Percentiles rank a stretch among this genome's conserved stretches.
These are phyloP conservation scores for Parasteatoda tepidariorum DNA, from an alignment of 1,140 invertebrate genomes.

Conservation along the genomic window DNA sequence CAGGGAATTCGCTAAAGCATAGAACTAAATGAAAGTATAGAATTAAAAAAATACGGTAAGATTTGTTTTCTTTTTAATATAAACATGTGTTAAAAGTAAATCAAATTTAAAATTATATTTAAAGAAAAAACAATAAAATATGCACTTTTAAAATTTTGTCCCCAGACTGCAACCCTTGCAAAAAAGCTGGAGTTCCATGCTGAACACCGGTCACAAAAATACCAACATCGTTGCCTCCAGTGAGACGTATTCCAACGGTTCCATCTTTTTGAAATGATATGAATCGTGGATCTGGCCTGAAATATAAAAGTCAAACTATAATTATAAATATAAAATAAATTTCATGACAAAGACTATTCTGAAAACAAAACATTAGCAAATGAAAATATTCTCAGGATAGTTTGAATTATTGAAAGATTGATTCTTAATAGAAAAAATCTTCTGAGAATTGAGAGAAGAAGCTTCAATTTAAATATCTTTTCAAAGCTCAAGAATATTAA, in stretches of 20 bases:
- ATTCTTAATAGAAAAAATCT: neutral
- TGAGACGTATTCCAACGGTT: slow-evolving; percentile 93
- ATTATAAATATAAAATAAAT: neutral
- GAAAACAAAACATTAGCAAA: too few species aligned
- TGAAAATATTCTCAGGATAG: neutral
- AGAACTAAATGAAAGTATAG: too few species aligned
- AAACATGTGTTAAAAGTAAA: neutral
- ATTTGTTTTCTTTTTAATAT: too few species aligned
- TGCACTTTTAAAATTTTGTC: slow-evolving; percentile 95
- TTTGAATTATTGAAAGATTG: neutral
- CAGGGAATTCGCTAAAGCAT: too few species aligned
- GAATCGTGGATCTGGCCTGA: slow-evolving; percentile 80
- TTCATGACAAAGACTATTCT: too few species aligned
- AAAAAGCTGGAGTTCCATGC: slow-evolving; percentile 91
- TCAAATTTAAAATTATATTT: neutral
- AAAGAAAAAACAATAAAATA: neutral
- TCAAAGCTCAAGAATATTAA: too few species aligned
- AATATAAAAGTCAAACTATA: neutral
- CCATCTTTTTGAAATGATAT: slow-evolving; percentile 94
- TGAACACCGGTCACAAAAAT: slow-evolving; percentile 99
- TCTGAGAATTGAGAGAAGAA: too few species aligned
- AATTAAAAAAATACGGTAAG: too few species aligned
- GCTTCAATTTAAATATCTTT: too few species aligned
- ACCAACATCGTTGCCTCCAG: slow-evolving; percentile 98
- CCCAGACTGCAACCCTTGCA: slow-evolving; percentile 93